These are phyloP conservation scores for Andrena fulva DNA, from an alignment of 2,888 invertebrate species.

Conservation along the genomic window DNA sequence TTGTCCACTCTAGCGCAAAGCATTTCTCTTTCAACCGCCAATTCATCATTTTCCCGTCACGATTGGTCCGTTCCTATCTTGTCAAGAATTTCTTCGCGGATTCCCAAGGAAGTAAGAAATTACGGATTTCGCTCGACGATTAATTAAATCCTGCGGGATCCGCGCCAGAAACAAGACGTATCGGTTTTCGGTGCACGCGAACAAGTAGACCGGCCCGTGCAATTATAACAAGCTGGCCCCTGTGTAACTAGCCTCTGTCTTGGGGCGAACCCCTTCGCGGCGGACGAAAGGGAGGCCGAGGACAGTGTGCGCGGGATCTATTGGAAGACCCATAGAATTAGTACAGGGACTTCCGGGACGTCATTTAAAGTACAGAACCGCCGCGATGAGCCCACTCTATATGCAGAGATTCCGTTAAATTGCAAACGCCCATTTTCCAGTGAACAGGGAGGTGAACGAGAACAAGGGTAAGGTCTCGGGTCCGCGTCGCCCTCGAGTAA, in stretches of 20 bases:
- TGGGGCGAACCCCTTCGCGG: conserved; percentile 42
- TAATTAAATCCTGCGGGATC: conserved; percentile 32
- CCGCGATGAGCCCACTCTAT: conserved; percentile 78
- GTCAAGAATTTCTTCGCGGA: background rate
- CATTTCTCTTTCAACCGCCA: background rate
- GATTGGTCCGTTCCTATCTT: background rate
- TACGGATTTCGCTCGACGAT: conserved; percentile 18
- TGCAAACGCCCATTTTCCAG: conserved; percentile 75
- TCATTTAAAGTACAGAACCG: conserved; percentile 73
- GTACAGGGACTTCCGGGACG: conserved; percentile 76
- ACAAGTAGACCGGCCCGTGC: conserved; percentile 15
- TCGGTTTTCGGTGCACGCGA: conserved; percentile 5
- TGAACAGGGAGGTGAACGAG: conserved; percentile 47
- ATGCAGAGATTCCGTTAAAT: conserved; percentile 81
- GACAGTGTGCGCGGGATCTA: conserved; percentile 37
- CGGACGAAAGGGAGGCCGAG: conserved; percentile 42
- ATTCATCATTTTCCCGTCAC: background rate
- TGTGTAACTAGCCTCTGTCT: conserved; percentile 58
- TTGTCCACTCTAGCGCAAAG: background rate
- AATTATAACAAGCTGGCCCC: conserved; percentile 60
- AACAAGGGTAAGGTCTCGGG: conserved; percentile 57
- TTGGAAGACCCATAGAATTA: conserved; percentile 75
- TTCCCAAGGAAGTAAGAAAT: background rate
- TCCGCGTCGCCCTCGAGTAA: conserved; percentile 64
- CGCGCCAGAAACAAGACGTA: background rate